Evolutionary conservation across 2,888 invertebrate species (phyloP), one percentile per base, ranked within the genome.

Genomic region (Myopa testacea): DNA sequence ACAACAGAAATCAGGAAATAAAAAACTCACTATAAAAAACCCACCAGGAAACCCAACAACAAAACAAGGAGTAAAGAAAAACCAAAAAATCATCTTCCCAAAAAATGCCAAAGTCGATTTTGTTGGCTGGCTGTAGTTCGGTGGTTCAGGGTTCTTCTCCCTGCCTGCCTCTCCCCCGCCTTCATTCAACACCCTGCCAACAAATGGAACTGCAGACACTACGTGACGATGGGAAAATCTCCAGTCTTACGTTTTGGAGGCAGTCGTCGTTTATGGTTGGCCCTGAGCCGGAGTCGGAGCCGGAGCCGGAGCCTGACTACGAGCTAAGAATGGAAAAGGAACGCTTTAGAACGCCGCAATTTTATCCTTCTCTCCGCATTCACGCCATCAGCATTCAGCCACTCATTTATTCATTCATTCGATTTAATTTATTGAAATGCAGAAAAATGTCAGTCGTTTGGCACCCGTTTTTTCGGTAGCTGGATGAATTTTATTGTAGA

Each of bases 161-260:
- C 45, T 45, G 45, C 45, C 10, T 10, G 6, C 45, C 45, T 45
- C 45, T 45, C 45, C 45, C 6, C 45, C 10, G 1, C 45, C 10
- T 10, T 10, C 10, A 8, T 1, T 45, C 45, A 45, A 45, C 10
- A 8, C 16, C 16, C 55, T 5, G 14, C 10, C 55, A 55, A 45
- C 6, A 45, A 45, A 45, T 6, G 16, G 68, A 58, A 68, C 55
- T 68, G 75, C 75, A 69, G 75, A 68, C 68, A 45, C 58, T 75
- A 82, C 82, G 82, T 82, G 82, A 82, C 82, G 78, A 79, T 79
- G 72, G 40, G 76, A 78, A 81, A 82, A 82, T 82, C 82, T 78
- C 45, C 69, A 68, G 80, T 79, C 81, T 82, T 82, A 81, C 78
- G 71, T 68, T 74, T 37, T 58, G 55, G 37, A 37, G n/a, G 38